Conservation (phyloP, 1,140 invertebrate genomes). For the Hylaeus anthracinus region DNA sequence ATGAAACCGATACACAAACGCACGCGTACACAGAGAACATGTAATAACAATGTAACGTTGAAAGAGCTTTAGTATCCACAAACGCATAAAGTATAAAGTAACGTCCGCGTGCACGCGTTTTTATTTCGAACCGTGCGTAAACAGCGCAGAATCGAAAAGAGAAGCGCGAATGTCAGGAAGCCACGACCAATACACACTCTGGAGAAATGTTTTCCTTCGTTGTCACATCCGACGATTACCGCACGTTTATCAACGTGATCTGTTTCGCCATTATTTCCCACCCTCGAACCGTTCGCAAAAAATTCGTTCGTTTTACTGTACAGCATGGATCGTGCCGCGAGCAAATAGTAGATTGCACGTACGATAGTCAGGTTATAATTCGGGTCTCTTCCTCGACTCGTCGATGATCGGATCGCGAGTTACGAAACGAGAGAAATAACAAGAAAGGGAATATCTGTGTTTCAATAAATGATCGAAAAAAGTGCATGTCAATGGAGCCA, state of each 20-base stretch:
- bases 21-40: conserved; percentile 16
- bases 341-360: not conserved
- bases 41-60: conserved; percentile 4
- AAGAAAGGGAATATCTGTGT: conserved; percentile 28
- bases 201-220: not conserved
- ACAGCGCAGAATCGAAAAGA: too few species aligned
- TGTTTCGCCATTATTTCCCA: not conserved
- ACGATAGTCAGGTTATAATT: not conserved
- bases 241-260: conserved; percentile 2
- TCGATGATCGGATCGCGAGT: not conserved
- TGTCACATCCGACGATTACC: not conserved
- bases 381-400: not conserved
- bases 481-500: conserved; percentile 31
- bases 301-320: not conserved
- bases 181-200: not conserved
- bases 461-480: conserved; percentile 56
- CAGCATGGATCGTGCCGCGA: not conserved
- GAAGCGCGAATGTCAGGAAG: not conserved
- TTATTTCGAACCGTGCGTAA: not conserved
- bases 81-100: not conserved
- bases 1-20: not conserved
- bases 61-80: conserved; percentile 5
- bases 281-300: not conserved
- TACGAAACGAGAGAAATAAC: not conserved
- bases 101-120: not conserved